Base-by-base conservation (phyloP, 2,888 invertebrate species). In the Thecophora atra region DNA sequence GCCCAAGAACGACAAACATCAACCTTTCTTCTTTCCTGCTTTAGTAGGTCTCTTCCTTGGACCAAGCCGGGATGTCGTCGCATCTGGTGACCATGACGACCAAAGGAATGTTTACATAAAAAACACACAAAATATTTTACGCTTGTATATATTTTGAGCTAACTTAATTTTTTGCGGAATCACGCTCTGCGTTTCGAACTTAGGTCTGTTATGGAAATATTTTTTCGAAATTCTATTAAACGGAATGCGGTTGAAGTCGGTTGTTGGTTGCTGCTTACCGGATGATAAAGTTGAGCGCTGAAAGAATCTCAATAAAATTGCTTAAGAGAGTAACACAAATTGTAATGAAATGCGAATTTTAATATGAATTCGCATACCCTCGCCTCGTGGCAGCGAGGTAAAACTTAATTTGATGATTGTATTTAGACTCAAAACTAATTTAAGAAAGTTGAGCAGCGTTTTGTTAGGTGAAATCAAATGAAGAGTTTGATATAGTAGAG, bases 131-230 rank as follows among this genome's bases (percentile, higher is more conserved):
- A 56, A 64, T 52, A 63, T 42, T 71, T 67, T 62, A 72, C 63
- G 68, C 63, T 62, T 54, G 60, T 71, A 26, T 62, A 37, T 72
- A 51, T 58, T 68, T 72, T 70, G 19, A 62, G 62, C 62, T 62
- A 70, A 70, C 37, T 70, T 62, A 44, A 51, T 72, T 68, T 60
- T 71, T 65, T 28, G 19, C 28, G 21, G 17, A 24, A 37, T 3
- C 8, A 7, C 8, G 13, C 8, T 44, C 44, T 13, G 13, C 56
- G 2, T 21, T 28, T 28, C 24, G 37, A 67, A 67, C 51, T 67
- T 67, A n/a, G n/a, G 37, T n/a, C 42, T 60, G 42, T 7, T 19
- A 24, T 13, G 56, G 21, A 28, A 17, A n/a, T 58, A 56, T 65
- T 58, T 71, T n/a, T 56, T 56, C 19, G 44, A 28, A n/a, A n/a